Evolutionary conservation across 2,888 invertebrate species (phyloP), one percentile per base, ranked within the genome.

Genomic region (Thymelicus sylvestris): DNA sequence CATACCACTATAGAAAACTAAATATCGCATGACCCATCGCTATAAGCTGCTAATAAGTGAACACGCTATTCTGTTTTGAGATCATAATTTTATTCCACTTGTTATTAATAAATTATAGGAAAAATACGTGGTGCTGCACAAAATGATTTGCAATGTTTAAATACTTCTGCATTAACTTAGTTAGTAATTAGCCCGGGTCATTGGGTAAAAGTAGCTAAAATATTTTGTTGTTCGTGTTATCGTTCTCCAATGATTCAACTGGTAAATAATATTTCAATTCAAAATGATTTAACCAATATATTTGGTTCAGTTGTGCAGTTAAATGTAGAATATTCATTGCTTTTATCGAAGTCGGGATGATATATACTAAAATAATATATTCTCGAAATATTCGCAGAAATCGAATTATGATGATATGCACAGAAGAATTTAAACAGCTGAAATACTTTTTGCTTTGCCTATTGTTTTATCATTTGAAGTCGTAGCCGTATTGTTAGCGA

Each of bases 11-110:
- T 77, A 75, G 67, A 55, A 48, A 41, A 66, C 48, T 31, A 7
- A 19, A 52, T 41, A 63, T 69, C 13, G 63, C 63, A 63, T 69
- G 57, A 57, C 24, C 8, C n/a, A 62, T 63, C 47, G n/a, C 57
- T 19, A 41, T 57, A 63, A 57, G 57, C 44, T 1, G 44, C 13
- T 19, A 6, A 15, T 50, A 15, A 1, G 7, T 12, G 55, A 66
- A 57, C 70, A 74, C 66, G 68, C 61, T 74, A 78, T 73, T 75
- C 74, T 55, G 74, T 75, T 76, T 74, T n/a, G 61, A 39, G 12
- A 67, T 52, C 31, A 62, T 41, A 50, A 61, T 48, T 19, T 19
- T 19, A 19, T 19, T 19, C 2, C 19, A 31, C 31, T 31, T 31
- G 31, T 31, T 3, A 31, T 31, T 31, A 31, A 5, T 31, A 31